These are phyloP conservation scores for Saguinus midas DNA, from an alignment of 2,113 vertebrate genomes.

Conservation along the genomic window DNA sequence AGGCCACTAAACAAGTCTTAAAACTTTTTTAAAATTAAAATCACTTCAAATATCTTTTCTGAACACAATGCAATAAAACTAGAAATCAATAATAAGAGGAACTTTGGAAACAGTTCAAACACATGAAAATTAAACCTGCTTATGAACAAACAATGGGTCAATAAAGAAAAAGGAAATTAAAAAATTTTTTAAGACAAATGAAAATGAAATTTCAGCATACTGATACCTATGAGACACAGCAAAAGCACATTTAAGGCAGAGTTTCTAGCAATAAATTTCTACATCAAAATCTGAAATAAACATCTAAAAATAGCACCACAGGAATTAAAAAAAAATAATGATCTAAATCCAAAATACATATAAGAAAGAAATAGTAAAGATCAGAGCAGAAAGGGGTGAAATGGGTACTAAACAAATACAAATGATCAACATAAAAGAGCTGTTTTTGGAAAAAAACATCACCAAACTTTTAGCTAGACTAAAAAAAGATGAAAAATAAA, in stretches of 20 bases:
- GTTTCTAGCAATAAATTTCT: neutral
- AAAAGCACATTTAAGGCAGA: neutral
- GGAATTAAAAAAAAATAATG: neutral
- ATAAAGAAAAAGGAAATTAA: neutral
- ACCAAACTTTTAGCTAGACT: neutral
- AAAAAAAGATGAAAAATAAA: too few relatives aligned
- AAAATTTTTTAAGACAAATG: neutral
- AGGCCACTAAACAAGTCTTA: neutral
- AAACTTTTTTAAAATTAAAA: neutral
- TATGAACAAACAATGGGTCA: neutral
- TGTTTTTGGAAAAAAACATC: neutral
- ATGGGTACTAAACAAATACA: neutral
- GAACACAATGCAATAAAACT: neutral
- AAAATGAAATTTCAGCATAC: neutral
- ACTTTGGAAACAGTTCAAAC: neutral
- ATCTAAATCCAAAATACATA: neutral
- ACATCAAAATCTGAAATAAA: neutral
- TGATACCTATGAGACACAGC: neutral
- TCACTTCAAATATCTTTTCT: neutral
- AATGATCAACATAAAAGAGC: neutral
- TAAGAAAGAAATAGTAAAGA: neutral
- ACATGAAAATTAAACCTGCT: neutral
- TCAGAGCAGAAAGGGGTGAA: neutral
- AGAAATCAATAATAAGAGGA: neutral
- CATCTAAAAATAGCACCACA: neutral